Evolutionary conservation across 2,113 vertebrate genomes (phyloP), one percentile per base, ranked within the genome.

Genomic region (Carassius auratus): DNA sequence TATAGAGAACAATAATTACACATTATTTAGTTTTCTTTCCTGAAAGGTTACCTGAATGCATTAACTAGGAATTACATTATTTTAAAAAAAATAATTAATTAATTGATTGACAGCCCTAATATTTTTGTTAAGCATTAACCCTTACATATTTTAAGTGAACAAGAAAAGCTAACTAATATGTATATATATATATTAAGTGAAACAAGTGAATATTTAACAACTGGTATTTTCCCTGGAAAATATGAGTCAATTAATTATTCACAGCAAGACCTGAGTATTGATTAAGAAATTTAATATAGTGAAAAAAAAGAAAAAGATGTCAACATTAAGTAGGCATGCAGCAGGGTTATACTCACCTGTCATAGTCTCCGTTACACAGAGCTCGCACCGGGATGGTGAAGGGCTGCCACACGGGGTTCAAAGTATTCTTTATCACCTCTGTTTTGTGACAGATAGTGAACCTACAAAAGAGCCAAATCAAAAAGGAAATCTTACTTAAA

Each of bases 351-450:
- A 26, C 26, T 26, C 26, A 97, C 98, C 98, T 97, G 96, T 99
- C 98, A 0, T 97, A 98, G 93, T 99, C 98, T 0, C 98, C 98
- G 0, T 99, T 99, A 94, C 98, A 99, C 88, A 99, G 95, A 0
- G 97, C 96, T 2, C 98, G 93, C 85, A 99, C 98, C 0, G 98
- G 98, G 87, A 99, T 99, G 92, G 97, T 97, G 95, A 99, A 99
- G 42, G 93, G 57, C 93, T 99, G 97, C 98, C 98, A 99, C 76
- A 97, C 97, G 0, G 98, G 98, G 88, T 99, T 99, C 91, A 99
- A 93, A 0, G 97, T 99, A 92, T 99, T 99, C 91, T 95, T 95
- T 85, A 95, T 91, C 92, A 95, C 94, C 84, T 95, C 95, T 2
- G 95, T 95, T 91, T 95, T 95, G 82, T 95, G 95, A 92, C 95